phyloP scores from a whole-genome alignment of 2,113 vertebrate genomes.

The Diadophis punctatus region DNA sequence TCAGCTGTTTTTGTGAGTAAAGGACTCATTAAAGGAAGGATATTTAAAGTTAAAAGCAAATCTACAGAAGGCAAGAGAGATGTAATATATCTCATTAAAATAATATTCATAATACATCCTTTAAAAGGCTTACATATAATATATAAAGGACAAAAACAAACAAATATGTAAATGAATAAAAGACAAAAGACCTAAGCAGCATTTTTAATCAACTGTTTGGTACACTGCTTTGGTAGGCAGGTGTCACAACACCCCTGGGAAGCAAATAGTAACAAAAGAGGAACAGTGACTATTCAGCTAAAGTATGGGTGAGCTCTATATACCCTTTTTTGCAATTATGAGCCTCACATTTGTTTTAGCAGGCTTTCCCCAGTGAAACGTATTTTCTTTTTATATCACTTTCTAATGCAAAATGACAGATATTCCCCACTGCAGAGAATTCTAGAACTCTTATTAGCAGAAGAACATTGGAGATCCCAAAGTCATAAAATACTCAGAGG shows the following conservation, averaged over 20 bases:
- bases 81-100: slow-evolving; percentile 3
- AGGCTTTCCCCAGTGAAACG: not conserved
- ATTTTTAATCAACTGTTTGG: not conserved
- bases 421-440: not conserved
- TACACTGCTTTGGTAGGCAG: not conserved
- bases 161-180: slow-evolving; percentile 26
- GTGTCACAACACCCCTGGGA: not conserved
- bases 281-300: not conserved
- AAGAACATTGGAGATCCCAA: not conserved
- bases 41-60: slow-evolving; percentile 19
- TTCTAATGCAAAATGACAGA: not conserved
- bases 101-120: not conserved
- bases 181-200: slow-evolving; percentile 1
- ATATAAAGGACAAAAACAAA: slow-evolving; percentile 37
- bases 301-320: not conserved
- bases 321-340: not conserved
- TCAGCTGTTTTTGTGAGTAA: not conserved
- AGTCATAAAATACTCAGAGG: not conserved
- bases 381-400: not conserved
- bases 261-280: not conserved
- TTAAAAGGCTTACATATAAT: not conserved
- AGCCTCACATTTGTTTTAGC: not conserved
- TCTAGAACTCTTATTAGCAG: not conserved
- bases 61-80: not conserved
- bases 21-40: not conserved